Evolutionary conservation across 2,888 invertebrate species (phyloP), one percentile per base, ranked within the genome.

Genomic region (Clistopyga incitator): DNA sequence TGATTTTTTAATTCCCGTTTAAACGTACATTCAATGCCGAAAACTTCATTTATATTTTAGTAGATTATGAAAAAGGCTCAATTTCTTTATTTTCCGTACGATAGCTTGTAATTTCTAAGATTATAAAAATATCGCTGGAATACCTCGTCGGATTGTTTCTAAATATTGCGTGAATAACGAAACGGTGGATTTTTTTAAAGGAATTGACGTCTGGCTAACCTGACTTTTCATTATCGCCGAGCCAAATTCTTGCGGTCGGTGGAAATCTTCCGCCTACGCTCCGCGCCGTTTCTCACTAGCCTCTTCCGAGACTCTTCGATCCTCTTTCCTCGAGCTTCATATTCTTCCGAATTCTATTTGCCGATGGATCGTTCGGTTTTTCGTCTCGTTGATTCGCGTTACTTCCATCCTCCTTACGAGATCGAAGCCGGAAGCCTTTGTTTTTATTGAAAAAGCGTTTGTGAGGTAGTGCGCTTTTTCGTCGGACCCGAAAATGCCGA

Each of bases 331-430:
- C 25, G 65, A 13, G 25, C 34, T 68, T 61, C 34, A 18, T 64
- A 74, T 42, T 74, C 67, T 75, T 61, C 59, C 74, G 59, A 42
- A 52, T 25, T 64, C 3, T 13, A 52, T 54, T 61, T 29, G n/a
- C 42, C 65, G 70, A 38, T 25, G 61, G 18, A 45, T 8, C 50
- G 42, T 38, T 11, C 18, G 20, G 13, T 52, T 56, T n/a, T n/a
- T n/a, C 38, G 3, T 54, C 25, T 65, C 76, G 65, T 20, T 50
- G 13, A 76, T 54, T 52, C 52, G 52, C 70, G 34, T 54, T 18
- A 67, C 65, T 76, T 76, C 65, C 65, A 52, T 65, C 52, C 6
- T 45, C 34, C n/a, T 78, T 6, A 15, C 20, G 64, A 64, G 18
- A 38, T 10, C 3, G 6, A n/a, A 20, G 2, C 20, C n/a, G 64